phyloP scores from a whole-genome alignment of 2,113 vertebrate genomes.

The Bambusicola thoracicus region DNA sequence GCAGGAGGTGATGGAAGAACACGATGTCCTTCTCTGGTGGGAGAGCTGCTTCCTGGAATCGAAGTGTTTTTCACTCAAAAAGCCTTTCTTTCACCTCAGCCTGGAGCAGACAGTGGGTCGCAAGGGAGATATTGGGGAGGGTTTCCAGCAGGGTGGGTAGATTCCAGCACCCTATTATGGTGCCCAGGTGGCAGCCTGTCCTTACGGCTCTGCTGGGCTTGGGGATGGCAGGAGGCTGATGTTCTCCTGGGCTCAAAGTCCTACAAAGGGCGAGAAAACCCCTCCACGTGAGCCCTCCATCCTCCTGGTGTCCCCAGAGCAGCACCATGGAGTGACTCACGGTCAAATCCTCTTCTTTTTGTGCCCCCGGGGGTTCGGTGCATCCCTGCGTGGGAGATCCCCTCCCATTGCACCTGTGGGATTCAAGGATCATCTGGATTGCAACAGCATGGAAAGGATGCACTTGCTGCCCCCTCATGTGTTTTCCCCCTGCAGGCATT shows the following conservation, averaged over 20 bases:
- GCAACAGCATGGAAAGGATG: neutral
- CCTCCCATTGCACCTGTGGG: neutral
- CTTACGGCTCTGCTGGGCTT: neutral
- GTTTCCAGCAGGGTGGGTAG: neutral
- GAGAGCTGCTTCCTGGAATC: neutral
- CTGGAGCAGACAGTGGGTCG: rapidly evolving
- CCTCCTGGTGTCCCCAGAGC: too few relatives aligned
- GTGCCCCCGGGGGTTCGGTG: neutral
- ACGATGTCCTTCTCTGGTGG: neutral
- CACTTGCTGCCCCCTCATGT: neutral
- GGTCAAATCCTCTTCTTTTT: neutral
- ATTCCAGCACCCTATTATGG: neutral
- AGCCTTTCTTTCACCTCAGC: neutral
- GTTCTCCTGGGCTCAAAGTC: neutral
- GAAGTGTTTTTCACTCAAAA: neutral
- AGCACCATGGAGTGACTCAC: neutral
- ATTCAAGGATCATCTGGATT: neutral
- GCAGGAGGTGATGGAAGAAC: neutral
- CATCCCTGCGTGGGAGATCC: neutral
- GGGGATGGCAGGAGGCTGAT: neutral
- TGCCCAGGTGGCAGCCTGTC: neutral
- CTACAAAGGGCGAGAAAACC: neutral
- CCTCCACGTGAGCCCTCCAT: neutral
- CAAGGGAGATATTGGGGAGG: neutral
- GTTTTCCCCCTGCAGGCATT: conserved; percentile 10